These are phyloP conservation scores for Ceriagrion tenellum DNA, from an alignment of 2,888 invertebrate genomes.

Conservation along the genomic window DNA sequence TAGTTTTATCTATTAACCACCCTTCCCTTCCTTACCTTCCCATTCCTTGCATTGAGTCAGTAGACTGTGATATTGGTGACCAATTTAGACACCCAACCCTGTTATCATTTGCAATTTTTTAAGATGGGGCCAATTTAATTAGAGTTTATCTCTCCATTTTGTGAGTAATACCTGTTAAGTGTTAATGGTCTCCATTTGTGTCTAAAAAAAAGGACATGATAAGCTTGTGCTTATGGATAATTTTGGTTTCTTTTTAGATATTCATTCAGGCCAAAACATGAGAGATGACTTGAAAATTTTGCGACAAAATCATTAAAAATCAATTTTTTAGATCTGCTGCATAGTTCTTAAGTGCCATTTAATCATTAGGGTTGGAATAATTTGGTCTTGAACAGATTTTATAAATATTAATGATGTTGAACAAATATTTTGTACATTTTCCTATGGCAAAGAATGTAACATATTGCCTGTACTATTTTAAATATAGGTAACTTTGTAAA, in stretches of 20 bases:
- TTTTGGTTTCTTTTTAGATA: constrained; percentile 17
- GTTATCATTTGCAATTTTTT: neutral
- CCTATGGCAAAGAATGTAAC: constrained; percentile 40
- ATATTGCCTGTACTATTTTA: constrained; percentile 59
- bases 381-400: constrained; percentile 66
- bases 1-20: constrained; percentile 36
- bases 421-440: constrained; percentile 65
- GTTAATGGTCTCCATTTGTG: neutral
- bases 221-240: constrained; percentile 12
- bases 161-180: neutral
- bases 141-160: neutral
- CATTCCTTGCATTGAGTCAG: constrained; percentile 67
- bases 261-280: neutral
- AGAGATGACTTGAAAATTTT: neutral
- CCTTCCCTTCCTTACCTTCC: constrained; percentile 9
- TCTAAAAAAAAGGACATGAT: neutral
- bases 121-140: constrained; percentile 1
- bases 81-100: constrained; percentile 48
- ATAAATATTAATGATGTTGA: constrained; percentile 54
- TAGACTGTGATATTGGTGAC: constrained; percentile 66
- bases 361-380: constrained; percentile 43
- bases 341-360: constrained; percentile 62
- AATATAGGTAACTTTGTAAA: constrained; percentile 62
- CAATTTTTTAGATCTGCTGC: neutral
- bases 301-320: neutral